Evolutionary conservation across 2,888 invertebrate species (phyloP).

Genomic region (Tetragonisca angustula): DNA sequence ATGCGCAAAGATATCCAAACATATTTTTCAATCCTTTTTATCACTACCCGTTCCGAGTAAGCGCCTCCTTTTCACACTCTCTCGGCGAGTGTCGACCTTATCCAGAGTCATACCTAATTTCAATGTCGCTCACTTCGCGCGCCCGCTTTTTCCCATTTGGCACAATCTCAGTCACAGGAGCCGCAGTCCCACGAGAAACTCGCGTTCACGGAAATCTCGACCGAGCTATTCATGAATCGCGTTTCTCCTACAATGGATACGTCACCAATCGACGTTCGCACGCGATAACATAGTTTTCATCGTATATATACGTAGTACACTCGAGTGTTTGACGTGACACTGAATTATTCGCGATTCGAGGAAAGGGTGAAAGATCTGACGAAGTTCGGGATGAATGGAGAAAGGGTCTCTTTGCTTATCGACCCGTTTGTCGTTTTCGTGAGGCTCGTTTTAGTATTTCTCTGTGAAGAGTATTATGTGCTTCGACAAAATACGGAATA

Average conservation of each 20-base stretch:
- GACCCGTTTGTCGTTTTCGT: neutral
- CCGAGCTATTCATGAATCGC: conserved; percentile 72
- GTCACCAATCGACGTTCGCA: conserved; percentile 64
- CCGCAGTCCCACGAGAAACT: conserved; percentile 21
- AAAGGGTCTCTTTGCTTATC: neutral
- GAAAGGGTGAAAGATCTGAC: neutral
- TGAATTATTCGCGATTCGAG: conserved; percentile 27
- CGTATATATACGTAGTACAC: conserved; percentile 42
- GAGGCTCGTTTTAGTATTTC: neutral
- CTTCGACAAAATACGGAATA: neutral
- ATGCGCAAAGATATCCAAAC: conserved; percentile 64
- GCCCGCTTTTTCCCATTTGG: conserved; percentile 14
- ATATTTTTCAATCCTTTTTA: conserved; percentile 76
- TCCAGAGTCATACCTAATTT: conserved; percentile 77
- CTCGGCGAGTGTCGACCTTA: conserved; percentile 72
- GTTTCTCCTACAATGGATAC: conserved; percentile 74
- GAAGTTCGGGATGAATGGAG: neutral
- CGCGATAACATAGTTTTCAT: conserved; percentile 43
- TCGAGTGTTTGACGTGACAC: conserved; percentile 33
- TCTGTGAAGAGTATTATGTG: neutral
- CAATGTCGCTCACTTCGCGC: conserved; percentile 67
- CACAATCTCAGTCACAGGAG: conserved; percentile 17
- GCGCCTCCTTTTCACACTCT: conserved; percentile 65
- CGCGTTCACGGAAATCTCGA: neutral
- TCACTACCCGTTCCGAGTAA: conserved; percentile 72